A percentile compares a stretch with the other conserved stretches of the same genome.
phyloP scores from a whole-genome alignment of 1,140 invertebrate genomes.

The Eriosoma lanigerum region DNA sequence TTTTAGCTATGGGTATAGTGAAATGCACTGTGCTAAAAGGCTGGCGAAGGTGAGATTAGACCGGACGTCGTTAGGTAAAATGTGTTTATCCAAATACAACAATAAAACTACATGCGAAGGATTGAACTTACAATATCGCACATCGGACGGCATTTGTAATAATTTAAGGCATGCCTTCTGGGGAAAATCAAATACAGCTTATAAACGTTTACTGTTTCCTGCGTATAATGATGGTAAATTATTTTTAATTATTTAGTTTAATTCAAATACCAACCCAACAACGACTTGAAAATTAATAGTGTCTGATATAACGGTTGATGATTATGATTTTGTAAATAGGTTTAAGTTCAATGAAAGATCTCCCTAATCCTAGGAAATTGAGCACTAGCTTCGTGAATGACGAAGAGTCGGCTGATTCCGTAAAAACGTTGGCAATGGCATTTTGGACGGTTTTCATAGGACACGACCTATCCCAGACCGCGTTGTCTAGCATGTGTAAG shows the following conservation, averaged over 20 bases:
- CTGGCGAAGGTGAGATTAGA: slow-evolving; percentile 23
- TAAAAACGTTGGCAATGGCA: slow-evolving; percentile 70
- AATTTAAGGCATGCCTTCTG: slow-evolving; percentile 64
- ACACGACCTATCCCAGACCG: slow-evolving; percentile 79
- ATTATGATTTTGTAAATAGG: too few species aligned
- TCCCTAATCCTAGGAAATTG: slow-evolving; percentile 59
- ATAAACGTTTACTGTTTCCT: slow-evolving; percentile 62
- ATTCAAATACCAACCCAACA: too few species aligned
- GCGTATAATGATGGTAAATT: slow-evolving; percentile 67
- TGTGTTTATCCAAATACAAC: slow-evolving; percentile 3
- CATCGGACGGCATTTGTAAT: slow-evolving; percentile 69
- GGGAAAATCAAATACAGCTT: slow-evolving; percentile 64
- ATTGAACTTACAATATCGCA: slow-evolving; percentile 61
- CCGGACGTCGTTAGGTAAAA: slow-evolving; percentile 18
- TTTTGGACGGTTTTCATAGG: slow-evolving; percentile 82
- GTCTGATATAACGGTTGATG: too few species aligned
- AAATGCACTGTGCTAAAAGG: neutral
- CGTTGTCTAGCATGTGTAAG: slow-evolving; percentile 75
- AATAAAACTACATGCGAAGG: slow-evolving; percentile 1
- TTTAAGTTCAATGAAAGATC: slow-evolving; percentile 53
- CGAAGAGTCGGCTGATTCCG: slow-evolving; percentile 56
- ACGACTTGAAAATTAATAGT: too few species aligned
- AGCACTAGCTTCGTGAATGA: slow-evolving; percentile 57
- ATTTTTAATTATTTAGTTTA: too few species aligned
- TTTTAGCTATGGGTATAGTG: neutral